These are phyloP conservation scores for Odontamblyopus lacepedii DNA, from an alignment of 2,797 vertebrate genomes.

Conservation along the genomic window DNA sequence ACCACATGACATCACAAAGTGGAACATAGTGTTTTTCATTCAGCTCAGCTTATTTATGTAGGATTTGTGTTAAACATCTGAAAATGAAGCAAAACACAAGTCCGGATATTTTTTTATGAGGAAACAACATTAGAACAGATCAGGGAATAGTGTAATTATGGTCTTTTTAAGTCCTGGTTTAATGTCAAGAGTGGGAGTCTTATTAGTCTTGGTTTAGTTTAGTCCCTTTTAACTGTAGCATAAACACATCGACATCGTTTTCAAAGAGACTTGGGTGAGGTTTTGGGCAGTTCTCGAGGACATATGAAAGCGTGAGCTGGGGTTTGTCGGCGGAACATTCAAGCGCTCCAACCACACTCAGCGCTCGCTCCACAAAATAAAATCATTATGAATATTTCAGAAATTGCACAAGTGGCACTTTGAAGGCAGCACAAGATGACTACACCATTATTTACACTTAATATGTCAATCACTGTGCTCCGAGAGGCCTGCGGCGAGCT, in stretches of 20 bases:
- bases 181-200: too few relatives aligned
- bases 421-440: conserved; percentile 55
- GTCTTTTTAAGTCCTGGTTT: too few relatives aligned
- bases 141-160: too few relatives aligned
- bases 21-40: too few relatives aligned
- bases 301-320: not conserved
- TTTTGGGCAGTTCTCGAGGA: not conserved
- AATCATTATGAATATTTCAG: conserved; percentile 59
- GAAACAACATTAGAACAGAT: too few relatives aligned
- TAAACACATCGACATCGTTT: not conserved
- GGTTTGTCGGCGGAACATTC: not conserved
- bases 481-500: conserved; percentile 63
- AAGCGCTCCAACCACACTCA: conserved; percentile 14
- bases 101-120: too few relatives aligned
- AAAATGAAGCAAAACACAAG: too few relatives aligned
- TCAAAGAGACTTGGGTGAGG: not conserved
- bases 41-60: too few relatives aligned
- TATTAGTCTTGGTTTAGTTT: too few relatives aligned
- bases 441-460: conserved; percentile 75
- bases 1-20: too few relatives aligned
- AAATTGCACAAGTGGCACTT: conserved; percentile 73
- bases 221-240: too few relatives aligned
- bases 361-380: conserved; percentile 31
- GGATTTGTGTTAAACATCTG: too few relatives aligned
- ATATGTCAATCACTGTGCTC: conserved; percentile 76